Conservation (phyloP, 2,888 invertebrate genomes). For the Chironomus riparius region DNA sequence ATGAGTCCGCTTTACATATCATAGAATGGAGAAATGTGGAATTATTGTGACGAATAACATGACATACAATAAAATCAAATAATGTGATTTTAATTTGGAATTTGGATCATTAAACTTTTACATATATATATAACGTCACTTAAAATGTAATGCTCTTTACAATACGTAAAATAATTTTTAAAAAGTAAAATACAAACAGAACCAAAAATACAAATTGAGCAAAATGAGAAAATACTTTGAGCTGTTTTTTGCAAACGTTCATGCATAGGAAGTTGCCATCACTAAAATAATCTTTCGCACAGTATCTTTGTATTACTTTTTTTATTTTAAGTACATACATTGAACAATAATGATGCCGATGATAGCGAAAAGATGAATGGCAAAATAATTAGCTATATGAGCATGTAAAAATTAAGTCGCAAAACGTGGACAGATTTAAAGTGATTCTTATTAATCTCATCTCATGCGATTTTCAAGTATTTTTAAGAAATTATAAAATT, state of each 20-base stretch:
- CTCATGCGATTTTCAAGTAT: too few relatives aligned
- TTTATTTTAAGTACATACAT: background rate
- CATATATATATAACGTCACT: background rate
- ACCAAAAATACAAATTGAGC: too few relatives aligned
- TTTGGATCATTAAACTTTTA: constrained; percentile 19
- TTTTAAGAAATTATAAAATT: too few relatives aligned
- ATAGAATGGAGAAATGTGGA: too few relatives aligned
- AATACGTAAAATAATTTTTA: too few relatives aligned
- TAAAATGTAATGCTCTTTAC: too few relatives aligned
- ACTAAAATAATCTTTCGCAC: background rate
- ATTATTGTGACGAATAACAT: background rate
- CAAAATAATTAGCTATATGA: constrained; percentile 2
- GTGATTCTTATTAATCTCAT: too few relatives aligned
- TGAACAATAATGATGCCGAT: background rate
- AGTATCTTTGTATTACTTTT: background rate
- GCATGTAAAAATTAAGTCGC: too few relatives aligned
- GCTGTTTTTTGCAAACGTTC: background rate
- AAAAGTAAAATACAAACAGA: too few relatives aligned
- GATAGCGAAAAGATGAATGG: constrained; percentile 11
- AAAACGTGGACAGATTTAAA: too few relatives aligned
- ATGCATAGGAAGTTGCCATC: background rate
- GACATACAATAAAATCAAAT: background rate
- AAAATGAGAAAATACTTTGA: too few relatives aligned
- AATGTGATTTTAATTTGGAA: background rate
- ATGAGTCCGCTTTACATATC: too few relatives aligned